Evolutionary conservation across 2,888 invertebrate genomes (phyloP), one percentile per base, ranked within the genome.

Genomic region (Melipona beecheii): DNA sequence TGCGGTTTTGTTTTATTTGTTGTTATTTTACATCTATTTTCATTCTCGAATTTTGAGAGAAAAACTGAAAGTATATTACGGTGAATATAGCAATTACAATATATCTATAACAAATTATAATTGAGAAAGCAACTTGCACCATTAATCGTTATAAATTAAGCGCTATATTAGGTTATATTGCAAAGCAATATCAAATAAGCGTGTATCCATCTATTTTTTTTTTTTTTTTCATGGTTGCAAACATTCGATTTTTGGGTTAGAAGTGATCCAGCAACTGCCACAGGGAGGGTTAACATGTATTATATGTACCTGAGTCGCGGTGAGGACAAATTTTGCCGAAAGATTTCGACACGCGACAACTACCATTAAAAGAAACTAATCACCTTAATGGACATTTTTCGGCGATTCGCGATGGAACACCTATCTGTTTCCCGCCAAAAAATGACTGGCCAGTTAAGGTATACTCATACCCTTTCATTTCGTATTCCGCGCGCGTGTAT

Each of bases 251-350:
- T 17, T 60, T 24, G 27, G 17, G 6, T 60, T 4, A 13, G 31
- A 21, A 31, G 13, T 64, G 64, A 64, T 31, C 21, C 13, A 31
- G 21, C 64, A 21, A 64, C 13, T 13, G 64, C 31, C 31, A 31
- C 43, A 64, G 11, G 4, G 27, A 31, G 64, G 31, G 64, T 64
- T 64, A 64, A 19, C 31, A 64, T 64, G 64, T 84, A 92, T 91
- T 93, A 4, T 82, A 92, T 91, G 93, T 93, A 93, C 93, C 93
- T 93, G 93, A 93, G 93, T 92, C 93, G 93, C 92, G 91, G 78
- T 89, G 87, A 91, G 84, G 85, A 78, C 88, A 88, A 90, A 87
- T 87, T 84, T 88, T 79, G 78, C 82, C 85, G 56, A 78, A 83
- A 27, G 86, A 75, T 81, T 89, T 81, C 87, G 75, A 84, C 60